A percentile compares a stretch with the other conserved stretches of the same genome.
phyloP scores from a whole-genome alignment of 2,888 invertebrate species.

The Pharmacophagus antenor region DNA sequence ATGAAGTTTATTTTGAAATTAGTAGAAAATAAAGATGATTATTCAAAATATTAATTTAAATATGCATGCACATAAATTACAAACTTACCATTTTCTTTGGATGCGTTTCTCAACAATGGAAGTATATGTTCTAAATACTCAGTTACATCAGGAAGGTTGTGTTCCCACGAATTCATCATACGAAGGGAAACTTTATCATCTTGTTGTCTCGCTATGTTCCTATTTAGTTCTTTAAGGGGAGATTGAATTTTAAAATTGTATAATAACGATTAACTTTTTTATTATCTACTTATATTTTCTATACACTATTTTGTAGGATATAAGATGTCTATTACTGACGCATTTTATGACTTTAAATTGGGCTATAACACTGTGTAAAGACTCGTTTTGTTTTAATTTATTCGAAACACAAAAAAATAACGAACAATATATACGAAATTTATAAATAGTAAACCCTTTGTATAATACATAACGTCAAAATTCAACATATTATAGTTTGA shows the following conservation, averaged over 20 bases:
- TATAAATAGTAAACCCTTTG: too few relatives aligned
- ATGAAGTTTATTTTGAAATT: constrained; percentile 6
- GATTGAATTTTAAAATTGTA: constrained; percentile 4
- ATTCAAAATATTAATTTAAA: too few relatives aligned
- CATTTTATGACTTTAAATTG: too few relatives aligned
- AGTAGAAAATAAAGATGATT: too few relatives aligned
- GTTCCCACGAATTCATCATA: constrained; percentile 73
- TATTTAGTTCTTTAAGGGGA: constrained; percentile 56
- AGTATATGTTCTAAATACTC: constrained; percentile 68
- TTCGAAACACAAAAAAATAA: too few relatives aligned
- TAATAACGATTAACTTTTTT: neutral
- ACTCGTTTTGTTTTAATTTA: too few relatives aligned
- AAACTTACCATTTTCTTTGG: constrained; percentile 67
- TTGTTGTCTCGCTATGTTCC: constrained; percentile 61
- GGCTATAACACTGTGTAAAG: too few relatives aligned
- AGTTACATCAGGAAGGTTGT: constrained; percentile 59
- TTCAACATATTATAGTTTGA: neutral
- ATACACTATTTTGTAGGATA: too few relatives aligned
- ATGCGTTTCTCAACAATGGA: constrained; percentile 65
- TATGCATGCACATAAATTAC: neutral
- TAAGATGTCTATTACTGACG: too few relatives aligned
- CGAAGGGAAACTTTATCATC: constrained; percentile 55
- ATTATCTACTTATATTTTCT: neutral
- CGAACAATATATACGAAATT: too few relatives aligned
- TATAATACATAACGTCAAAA: too few relatives aligned